These are phyloP conservation scores for Drosophila barbarae DNA, from an alignment of 2,888 invertebrate genomes.

Conservation along the genomic window DNA sequence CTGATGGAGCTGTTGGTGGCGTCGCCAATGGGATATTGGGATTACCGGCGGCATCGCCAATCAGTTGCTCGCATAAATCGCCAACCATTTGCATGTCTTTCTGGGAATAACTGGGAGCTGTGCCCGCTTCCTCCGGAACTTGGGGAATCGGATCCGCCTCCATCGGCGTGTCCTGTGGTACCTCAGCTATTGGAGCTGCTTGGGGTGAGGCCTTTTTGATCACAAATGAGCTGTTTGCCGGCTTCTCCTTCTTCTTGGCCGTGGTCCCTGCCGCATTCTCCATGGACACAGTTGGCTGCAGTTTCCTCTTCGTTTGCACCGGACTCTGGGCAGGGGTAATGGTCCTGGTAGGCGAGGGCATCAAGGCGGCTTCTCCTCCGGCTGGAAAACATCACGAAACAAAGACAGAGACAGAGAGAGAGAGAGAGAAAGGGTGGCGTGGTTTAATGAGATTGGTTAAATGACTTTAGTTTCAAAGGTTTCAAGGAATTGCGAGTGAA, in stretches of 20 bases:
- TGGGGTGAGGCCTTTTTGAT: constrained; percentile 37
- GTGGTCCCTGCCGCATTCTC: constrained; percentile 82
- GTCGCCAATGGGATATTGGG: constrained; percentile 2
- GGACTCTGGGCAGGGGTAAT: constrained; percentile 80
- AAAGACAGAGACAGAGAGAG: constrained; percentile 55
- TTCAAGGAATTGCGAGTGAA: constrained; percentile 70
- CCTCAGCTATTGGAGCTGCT: constrained; percentile 24
- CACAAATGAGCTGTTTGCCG: constrained; percentile 69
- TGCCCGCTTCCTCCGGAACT: constrained; percentile 45
- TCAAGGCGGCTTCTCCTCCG: constrained; percentile 81
- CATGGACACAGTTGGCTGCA: constrained; percentile 87
- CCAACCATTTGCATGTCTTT: constrained; percentile 75
- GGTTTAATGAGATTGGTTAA: constrained; percentile 63
- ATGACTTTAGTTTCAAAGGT: constrained; percentile 64
- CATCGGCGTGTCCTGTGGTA: constrained; percentile 50
- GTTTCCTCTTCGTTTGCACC: constrained; percentile 86
- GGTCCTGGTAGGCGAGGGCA: constrained; percentile 83
- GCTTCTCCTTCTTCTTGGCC: constrained; percentile 85
- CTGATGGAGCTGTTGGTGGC: constrained; percentile 5
- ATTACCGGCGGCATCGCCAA: constrained; percentile 49
- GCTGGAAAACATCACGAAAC: constrained; percentile 60
- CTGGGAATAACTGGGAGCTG: constrained; percentile 59
- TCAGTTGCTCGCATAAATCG: constrained; percentile 77
- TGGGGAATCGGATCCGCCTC: constrained; percentile 65
- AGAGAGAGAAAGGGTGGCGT: constrained; percentile 51